Evolutionary conservation across 2,797 vertebrate species (phyloP).

Genomic region (Diplodus sargus): DNA sequence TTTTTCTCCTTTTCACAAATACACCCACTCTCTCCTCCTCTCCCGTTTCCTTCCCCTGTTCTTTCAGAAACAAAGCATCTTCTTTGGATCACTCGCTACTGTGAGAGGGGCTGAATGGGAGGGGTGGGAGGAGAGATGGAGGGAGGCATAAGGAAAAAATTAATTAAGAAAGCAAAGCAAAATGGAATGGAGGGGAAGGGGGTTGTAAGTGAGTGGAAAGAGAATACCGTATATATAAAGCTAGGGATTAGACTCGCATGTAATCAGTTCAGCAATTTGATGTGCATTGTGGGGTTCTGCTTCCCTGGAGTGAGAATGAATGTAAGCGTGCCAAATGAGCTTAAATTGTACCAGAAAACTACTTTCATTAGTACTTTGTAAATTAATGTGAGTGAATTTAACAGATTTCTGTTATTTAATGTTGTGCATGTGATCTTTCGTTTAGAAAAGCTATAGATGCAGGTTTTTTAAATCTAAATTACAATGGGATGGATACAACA

Average conservation of each 20-base stretch:
- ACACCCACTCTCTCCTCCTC: slow-evolving; percentile 63
- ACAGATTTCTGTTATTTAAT: neutral
- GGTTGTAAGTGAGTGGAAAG: neutral
- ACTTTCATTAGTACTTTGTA: neutral
- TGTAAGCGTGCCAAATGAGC: neutral
- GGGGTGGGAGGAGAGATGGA: slow-evolving; percentile 51
- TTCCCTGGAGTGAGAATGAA: neutral
- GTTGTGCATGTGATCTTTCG: neutral
- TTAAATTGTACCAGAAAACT: neutral
- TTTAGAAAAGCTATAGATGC: neutral
- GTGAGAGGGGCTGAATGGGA: slow-evolving; percentile 60
- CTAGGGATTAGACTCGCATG: neutral
- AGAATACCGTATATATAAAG: slow-evolving; percentile 1
- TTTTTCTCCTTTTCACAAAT: slow-evolving; percentile 70
- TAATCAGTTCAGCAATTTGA: neutral
- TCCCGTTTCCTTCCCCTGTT: slow-evolving; percentile 67
- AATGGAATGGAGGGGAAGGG: neutral
- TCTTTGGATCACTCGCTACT: slow-evolving; percentile 72
- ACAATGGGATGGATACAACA: neutral
- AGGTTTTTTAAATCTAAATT: neutral
- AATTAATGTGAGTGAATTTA: neutral
- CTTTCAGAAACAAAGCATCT: slow-evolving; percentile 78
- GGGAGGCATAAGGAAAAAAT: slow-evolving; percentile 47
- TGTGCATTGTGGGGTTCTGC: neutral
- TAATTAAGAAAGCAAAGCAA: slow-evolving; percentile 12